Conservation (phyloP, 2,888 invertebrate genomes). For the Synergus laeviventris region DNA sequence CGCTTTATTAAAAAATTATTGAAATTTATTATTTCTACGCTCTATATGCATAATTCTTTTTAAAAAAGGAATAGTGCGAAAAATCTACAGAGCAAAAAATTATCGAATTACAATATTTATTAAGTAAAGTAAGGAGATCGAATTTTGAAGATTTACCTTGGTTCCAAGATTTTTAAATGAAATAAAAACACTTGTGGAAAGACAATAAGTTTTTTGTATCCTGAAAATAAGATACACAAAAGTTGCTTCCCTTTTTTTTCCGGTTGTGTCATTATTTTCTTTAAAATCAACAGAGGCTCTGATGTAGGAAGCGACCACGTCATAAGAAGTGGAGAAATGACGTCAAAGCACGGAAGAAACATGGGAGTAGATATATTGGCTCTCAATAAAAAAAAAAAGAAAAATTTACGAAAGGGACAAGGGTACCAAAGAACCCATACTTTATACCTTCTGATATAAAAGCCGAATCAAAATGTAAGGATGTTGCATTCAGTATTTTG, state of each 20-base stretch:
- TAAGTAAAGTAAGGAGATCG: too few species aligned
- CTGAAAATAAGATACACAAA: neutral
- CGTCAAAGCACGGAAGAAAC: constrained; percentile 22
- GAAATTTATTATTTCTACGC: too few species aligned
- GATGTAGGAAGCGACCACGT: constrained; percentile 11
- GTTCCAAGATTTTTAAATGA: neutral
- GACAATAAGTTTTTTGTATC: neutral
- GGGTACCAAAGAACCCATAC: constrained; percentile 15
- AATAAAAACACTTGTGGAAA: neutral
- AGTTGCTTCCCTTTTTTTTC: neutral
- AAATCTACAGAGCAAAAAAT: too few species aligned
- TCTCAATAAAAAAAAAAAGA: constrained; percentile 30
- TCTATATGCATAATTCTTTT: too few species aligned
- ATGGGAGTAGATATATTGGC: constrained; percentile 38
- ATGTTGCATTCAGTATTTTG: too few species aligned
- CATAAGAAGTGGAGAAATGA: constrained; percentile 33
- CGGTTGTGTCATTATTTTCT: neutral
- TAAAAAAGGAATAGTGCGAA: too few species aligned
- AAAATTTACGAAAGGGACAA: constrained; percentile 27
- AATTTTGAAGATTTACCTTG: too few species aligned
- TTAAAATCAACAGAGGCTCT: neutral
- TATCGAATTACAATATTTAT: too few species aligned
- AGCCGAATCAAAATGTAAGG: neutral
- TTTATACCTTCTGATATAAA: neutral
- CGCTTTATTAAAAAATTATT: too few species aligned